Evolutionary conservation across 1,140 invertebrate species (phyloP), one percentile per base, ranked within the genome.

Genomic region (Microvelia longipes): DNA sequence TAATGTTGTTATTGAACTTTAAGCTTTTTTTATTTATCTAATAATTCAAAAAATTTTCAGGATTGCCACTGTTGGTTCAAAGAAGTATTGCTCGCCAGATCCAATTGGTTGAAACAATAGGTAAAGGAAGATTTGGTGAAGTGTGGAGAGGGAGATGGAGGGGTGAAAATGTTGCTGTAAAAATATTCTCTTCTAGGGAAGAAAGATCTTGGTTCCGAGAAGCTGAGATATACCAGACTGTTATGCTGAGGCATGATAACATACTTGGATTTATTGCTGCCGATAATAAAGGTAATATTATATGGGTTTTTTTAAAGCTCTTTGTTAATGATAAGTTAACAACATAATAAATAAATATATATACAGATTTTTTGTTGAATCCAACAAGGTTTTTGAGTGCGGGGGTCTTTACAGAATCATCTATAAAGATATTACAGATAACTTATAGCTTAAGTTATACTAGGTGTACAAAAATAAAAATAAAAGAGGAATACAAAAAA

Each of bases 251-350:
- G 1, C 93, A 96, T 77, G 91, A 94, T 75, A 94, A 94, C 78
- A 92, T 96, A 72, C 83, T 96, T 1, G 91, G 92, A n/a, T 96
- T 93, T 77, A 90, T 94, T 73, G 92, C 91, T 13, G 91, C 92
- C 29, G 94, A 96, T 73, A 77, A 77, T 70, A 77, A 77, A 74
- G 76, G 76, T 77, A 63, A 25, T 11, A 50, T 65, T 70, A 11
- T 50, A 64, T 64, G 5, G 15, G 5, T 64, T 50, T 50, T 50
- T n/a, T n/a, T n/a, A n/a, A n/a, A n/a, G n/a, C n/a, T n/a, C n/a
- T n/a, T n/a, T n/a, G n/a, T n/a, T n/a, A n/a, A n/a, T n/a, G n/a
- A n/a, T n/a, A n/a, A n/a, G n/a, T n/a, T n/a, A n/a, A n/a, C n/a
- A n/a, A n/a, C n/a, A n/a, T n/a, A n/a, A n/a, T n/a, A n/a, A n/a